Evolutionary conservation across 2,797 vertebrate species (phyloP), one percentile per base, ranked within the genome.

Genomic region (Mus spretus): DNA sequence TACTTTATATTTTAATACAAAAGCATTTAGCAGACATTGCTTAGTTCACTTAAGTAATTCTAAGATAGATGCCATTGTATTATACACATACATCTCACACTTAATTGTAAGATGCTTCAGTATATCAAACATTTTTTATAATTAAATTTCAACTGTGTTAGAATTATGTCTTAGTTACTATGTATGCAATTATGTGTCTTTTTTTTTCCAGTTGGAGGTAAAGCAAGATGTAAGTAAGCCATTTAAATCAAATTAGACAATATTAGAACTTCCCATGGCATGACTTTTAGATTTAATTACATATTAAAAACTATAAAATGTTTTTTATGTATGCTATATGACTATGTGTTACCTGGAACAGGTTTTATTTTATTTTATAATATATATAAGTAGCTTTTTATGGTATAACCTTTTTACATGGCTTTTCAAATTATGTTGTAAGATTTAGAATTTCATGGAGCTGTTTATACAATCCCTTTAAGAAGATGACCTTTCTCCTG

Each of bases 281-380:
- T 93, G 63, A 83, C 31, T 83, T 95, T 83, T 95, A 67, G 20
- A 3, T 94, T 94, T 93, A 89, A 91, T 90, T 89, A 72, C 12
- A 81, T 87, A 90, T 88, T 14, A 97, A 40, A 96, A 93, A 93
- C 22, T 77, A 90, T 92, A 90, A 85, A 93, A 59, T 20, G 0
- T 28, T 85, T 90, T 90, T 93, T 94, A 75, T 95, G 70, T 12
- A 89, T 86, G 22, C 72, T 87, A 80, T 89, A 75, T 94, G 19
- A 94, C 59, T 91, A 44, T 95, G 9, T 86, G 63, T 37, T 93
- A 74, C 50, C 28, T 82, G n/a, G 53, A 28, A 31, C 34, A 91
- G 50, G 63, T 95, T 96, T 97, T 83, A 92, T 93, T 91, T 94
- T 88, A 81, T 31, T 87, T 86, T 19, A 87, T 96, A 92, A 50